A percentile compares a stretch with the other conserved stretches of the same genome.
Evolutionary conservation across 2,888 invertebrate species (phyloP).

Genomic region (Carcina quercana): DNA sequence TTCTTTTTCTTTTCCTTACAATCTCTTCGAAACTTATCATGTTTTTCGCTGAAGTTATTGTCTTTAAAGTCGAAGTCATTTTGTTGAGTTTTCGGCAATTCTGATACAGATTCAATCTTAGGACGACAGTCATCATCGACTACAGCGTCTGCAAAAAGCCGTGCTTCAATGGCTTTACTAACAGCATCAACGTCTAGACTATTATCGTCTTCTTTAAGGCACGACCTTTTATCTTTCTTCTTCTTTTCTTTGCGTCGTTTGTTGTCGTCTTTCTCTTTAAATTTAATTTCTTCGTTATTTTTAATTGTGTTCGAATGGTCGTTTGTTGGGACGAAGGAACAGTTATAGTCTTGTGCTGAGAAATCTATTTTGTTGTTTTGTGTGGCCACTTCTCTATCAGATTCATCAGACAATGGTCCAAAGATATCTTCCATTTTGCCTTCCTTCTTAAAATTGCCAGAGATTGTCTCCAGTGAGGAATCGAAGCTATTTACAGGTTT

Average conservation of each 20-base stretch:
- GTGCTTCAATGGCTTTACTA: conserved; percentile 87
- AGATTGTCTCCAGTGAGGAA: conserved; percentile 31
- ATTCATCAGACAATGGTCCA: conserved; percentile 88
- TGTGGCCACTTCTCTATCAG: conserved; percentile 45
- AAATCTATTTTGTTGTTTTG: conserved; percentile 37
- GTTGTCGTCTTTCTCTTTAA: conserved; percentile 66
- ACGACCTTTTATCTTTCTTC: conserved; percentile 75
- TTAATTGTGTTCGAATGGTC: conserved; percentile 21
- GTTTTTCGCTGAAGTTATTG: conserved; percentile 29
- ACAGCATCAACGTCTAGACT: conserved; percentile 88
- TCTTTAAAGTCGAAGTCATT: conserved; percentile 78
- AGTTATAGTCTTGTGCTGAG: conserved; percentile 30
- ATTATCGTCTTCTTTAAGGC: conserved; percentile 80
- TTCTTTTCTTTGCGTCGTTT: conserved; percentile 78
- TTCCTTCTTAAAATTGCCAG: conserved; percentile 74
- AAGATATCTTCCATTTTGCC: conserved; percentile 93
- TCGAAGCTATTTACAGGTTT: conserved; percentile 45
- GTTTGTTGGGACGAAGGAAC: conserved; percentile 20
- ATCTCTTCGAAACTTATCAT: conserved; percentile 69
- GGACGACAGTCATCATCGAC: conserved; percentile 61
- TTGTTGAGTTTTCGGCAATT: conserved; percentile 35
- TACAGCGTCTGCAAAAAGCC: conserved; percentile 80
- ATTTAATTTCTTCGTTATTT: conserved; percentile 38
- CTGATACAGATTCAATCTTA: conserved; percentile 39
- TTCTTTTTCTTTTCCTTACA: conserved; percentile 88